A percentile compares a stretch with the other conserved stretches of the same genome.
phyloP scores from a whole-genome alignment of 2,888 invertebrate species.

The Eristalis tenax region DNA sequence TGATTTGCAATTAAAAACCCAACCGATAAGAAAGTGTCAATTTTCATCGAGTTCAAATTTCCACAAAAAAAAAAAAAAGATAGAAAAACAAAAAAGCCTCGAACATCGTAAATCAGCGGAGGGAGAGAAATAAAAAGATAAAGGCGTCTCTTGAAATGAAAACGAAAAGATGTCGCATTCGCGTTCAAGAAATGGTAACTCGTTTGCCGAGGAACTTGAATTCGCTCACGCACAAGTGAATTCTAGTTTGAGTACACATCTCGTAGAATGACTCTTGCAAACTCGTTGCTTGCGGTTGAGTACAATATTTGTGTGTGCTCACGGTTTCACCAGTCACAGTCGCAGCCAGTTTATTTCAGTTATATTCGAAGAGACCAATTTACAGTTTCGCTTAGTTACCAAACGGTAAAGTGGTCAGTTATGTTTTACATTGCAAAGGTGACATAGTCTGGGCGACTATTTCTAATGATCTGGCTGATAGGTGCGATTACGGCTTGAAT shows the following conservation, averaged over 20 bases:
- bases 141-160: not conserved
- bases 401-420: not conserved
- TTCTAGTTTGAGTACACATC: conserved; percentile 1
- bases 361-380: not conserved
- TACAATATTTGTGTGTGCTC: not conserved
- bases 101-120: not conserved
- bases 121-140: not conserved
- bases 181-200: conserved; percentile 13
- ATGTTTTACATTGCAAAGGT: not conserved
- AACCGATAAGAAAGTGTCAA: not conserved
- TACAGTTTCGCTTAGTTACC: not conserved
- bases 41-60: not conserved
- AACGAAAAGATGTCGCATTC: not conserved
- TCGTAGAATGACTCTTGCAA: conserved; percentile 15
- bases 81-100: not conserved
- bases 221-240: conserved; percentile 14
- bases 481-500: not conserved
- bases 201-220: conserved; percentile 38
- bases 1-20: not conserved
- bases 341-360: not conserved
- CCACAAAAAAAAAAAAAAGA: not conserved
- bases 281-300: conserved; percentile 2
- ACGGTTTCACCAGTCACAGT: not conserved
- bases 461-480: not conserved
- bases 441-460: not conserved